Conservation (phyloP, 2,888 invertebrate genomes). For the Quadriops clusia region DNA sequence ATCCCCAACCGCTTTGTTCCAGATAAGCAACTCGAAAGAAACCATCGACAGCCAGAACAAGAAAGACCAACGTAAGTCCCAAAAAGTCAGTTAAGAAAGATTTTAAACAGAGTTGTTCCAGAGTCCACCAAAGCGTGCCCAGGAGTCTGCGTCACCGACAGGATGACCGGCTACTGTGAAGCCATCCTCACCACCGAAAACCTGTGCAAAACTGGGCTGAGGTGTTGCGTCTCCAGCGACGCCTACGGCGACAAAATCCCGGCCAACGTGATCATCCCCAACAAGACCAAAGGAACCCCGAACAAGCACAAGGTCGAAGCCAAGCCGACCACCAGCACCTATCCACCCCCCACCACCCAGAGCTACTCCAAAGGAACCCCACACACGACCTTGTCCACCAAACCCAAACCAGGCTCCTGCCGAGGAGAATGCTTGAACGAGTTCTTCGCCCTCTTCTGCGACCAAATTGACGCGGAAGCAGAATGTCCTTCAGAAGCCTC, state of each 20-base stretch:
- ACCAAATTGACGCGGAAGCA: constrained; percentile 70
- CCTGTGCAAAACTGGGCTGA: constrained; percentile 61
- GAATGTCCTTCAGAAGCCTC: constrained; percentile 62
- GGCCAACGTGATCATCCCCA: constrained; percentile 61
- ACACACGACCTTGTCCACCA: constrained; percentile 26
- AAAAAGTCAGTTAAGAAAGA: too few species aligned
- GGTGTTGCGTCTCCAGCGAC: constrained; percentile 74
- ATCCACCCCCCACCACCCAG: constrained; percentile 29
- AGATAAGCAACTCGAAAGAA: too few species aligned
- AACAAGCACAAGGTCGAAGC: constrained; percentile 33
- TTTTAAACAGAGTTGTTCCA: too few species aligned
- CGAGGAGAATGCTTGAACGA: constrained; percentile 76
- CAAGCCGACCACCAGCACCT: constrained; percentile 31
- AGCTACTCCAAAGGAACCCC: constrained; percentile 24
- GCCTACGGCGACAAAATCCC: constrained; percentile 59
- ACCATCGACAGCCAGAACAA: too few species aligned
- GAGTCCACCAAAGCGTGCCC: constrained; percentile 48
- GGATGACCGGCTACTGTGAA: constrained; percentile 76
- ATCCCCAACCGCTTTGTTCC: too few species aligned
- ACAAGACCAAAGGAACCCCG: constrained; percentile 41
- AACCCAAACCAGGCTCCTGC: constrained; percentile 52
- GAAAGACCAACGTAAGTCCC: constrained; percentile 7
- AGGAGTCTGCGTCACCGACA: constrained; percentile 73
- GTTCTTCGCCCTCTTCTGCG: constrained; percentile 73
- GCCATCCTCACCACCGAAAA: constrained; percentile 63